Evolutionary conservation across 2,113 vertebrate genomes (phyloP).

Genomic region (Gopherus flavomarginatus): DNA sequence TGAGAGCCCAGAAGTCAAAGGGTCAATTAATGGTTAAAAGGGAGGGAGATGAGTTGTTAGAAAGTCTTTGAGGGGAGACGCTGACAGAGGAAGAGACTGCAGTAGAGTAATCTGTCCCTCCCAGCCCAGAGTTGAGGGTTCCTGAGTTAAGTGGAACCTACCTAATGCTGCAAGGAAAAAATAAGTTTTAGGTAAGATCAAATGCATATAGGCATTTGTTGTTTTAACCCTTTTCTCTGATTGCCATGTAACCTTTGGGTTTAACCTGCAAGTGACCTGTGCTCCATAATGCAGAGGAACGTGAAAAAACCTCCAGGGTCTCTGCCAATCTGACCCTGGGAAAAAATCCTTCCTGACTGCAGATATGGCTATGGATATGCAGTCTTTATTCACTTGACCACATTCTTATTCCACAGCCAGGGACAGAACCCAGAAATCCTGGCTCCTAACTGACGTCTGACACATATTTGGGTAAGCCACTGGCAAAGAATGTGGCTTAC

Average conservation of each 20-base stretch:
- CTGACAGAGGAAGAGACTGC: neutral
- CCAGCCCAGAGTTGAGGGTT: neutral
- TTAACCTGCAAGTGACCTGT: too few relatives aligned
- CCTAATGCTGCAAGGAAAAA: neutral
- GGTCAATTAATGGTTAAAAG: neutral
- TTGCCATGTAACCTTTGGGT: neutral
- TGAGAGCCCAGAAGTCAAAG: neutral
- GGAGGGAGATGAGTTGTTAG: neutral
- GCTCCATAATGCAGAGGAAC: too few relatives aligned
- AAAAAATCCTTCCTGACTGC: too few relatives aligned
- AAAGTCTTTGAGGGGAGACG: neutral
- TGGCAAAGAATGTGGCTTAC: too few relatives aligned
- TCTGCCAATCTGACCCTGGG: too few relatives aligned
- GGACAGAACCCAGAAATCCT: too few relatives aligned
- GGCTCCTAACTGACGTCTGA: too few relatives aligned
- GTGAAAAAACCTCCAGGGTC: too few relatives aligned
- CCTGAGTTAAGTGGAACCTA: neutral
- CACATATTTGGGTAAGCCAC: too few relatives aligned
- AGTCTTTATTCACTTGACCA: constrained; percentile 18
- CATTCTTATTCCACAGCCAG: neutral
- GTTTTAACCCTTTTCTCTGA: neutral
- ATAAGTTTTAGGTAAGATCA: constrained; percentile 12
- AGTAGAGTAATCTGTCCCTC: neutral
- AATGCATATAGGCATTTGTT: neutral
- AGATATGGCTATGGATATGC: neutral